Evolutionary conservation across 2,888 invertebrate species (phyloP), one percentile per base, ranked within the genome.

Genomic region (Lasioglossum pauxillum): DNA sequence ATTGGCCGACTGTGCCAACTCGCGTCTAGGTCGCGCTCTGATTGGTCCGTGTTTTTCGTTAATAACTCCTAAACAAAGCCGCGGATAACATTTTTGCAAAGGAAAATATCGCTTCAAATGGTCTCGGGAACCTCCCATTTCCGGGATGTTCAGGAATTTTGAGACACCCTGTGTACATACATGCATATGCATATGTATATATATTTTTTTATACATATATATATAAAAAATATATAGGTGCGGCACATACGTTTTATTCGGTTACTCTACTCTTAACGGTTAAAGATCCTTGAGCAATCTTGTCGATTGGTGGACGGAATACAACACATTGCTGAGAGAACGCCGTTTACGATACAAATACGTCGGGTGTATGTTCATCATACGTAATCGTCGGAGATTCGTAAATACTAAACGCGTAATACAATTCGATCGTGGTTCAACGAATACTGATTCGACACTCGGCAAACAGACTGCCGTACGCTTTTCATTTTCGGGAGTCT

Each of bases 201-300:
- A 23, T 38, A 67, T 69, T 12, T 38, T 8, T 23, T 23, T 69
- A 0, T 41, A 41, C 5, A 49, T 0, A 38, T 38, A 35, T 69
- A 14, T 69, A 69, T n/a, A 69, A 71, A 7, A 44, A n/a, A 80
- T 38, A 73, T 73, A 31, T 46, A 74, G 74, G 31, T 78, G 83
- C 74, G 75, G 60, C 72, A 72, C 75, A 73, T 84, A 72, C 60
- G 41, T 79, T 85, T 77, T 71, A 78, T 78, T 84, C 81, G 81
- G 57, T 71, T 86, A 88, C 75, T 75, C 80, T 87, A 84, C 78
- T 74, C 87, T 82, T 87, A 89, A 44, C 38, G 72, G 78, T 83
- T 83, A 88, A 67, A 89, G 86, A 83, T 83, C 88, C 85, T 89
- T 88, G 85, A 89, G 85, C 81, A 87, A 88, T 78, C 85, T 76